These are phyloP conservation scores for Vulpes lagopus DNA, from an alignment of 2,113 vertebrate species.

Conservation along the genomic window DNA sequence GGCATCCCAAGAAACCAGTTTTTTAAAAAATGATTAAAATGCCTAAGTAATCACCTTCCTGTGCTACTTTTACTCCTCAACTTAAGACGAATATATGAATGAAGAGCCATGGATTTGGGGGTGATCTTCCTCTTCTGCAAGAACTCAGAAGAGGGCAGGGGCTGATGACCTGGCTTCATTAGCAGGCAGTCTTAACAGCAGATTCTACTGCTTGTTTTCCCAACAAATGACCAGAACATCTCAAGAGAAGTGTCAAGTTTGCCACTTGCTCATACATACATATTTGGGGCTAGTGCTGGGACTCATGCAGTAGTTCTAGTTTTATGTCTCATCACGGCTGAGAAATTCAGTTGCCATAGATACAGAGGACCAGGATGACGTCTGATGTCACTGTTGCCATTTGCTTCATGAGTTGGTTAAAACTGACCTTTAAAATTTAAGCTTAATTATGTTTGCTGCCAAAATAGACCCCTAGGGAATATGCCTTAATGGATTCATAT, in stretches of 20 bases:
- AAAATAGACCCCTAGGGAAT: background rate
- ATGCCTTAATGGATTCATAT: background rate
- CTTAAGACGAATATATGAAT: background rate
- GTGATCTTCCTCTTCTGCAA: background rate
- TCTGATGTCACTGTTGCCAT: background rate
- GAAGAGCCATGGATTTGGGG: background rate
- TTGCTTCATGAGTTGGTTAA: slow-evolving; percentile 17
- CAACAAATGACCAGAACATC: background rate
- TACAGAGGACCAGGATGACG: slow-evolving; percentile 40
- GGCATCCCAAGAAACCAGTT: background rate
- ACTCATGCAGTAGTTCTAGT: slow-evolving; percentile 79
- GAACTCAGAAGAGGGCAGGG: background rate
- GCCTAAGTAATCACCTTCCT: background rate
- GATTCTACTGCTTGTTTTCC: background rate
- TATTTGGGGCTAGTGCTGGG: slow-evolving; percentile 83
- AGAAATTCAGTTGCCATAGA: slow-evolving; percentile 16
- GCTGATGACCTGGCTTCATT: background rate
- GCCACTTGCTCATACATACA: slow-evolving; percentile 73
- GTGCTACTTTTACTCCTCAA: background rate
- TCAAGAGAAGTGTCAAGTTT: background rate
- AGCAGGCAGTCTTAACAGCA: background rate
- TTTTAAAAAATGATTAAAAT: background rate
- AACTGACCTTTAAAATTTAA: slow-evolving; percentile 60
- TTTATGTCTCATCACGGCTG: background rate
- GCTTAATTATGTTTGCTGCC: slow-evolving; percentile 42